Evolutionary conservation across 2,888 invertebrate species (phyloP).

Genomic region (Brachyptera risi): DNA sequence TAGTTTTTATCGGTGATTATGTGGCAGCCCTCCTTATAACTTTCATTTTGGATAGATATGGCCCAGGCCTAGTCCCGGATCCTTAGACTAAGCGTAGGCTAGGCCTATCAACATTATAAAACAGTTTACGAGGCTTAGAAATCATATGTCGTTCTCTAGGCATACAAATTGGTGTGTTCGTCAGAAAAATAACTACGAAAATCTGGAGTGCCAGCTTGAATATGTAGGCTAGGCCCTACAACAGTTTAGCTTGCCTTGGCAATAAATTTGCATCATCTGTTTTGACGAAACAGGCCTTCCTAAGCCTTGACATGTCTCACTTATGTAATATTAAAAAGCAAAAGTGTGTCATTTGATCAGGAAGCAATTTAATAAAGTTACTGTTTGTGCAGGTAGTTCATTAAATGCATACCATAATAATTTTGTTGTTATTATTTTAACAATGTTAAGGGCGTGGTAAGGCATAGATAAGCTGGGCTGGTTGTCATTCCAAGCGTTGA

Average conservation of each 20-base stretch:
- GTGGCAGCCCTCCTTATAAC: neutral
- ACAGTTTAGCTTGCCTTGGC: no score
- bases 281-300: constrained; percentile 8
- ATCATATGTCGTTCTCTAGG: neutral
- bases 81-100: neutral
- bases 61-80: neutral
- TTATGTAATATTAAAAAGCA: constrained; percentile 23
- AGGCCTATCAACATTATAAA: neutral
- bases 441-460: no score
- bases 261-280: constrained; percentile 13
- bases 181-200: no score
- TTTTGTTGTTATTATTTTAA: no score
- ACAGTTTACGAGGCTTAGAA: neutral
- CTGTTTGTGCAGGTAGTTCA: no score
- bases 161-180: neutral
- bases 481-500: no score
- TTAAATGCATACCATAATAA: no score
- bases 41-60: neutral
- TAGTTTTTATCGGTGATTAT: neutral
- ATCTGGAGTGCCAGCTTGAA: no score
- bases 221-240: no score
- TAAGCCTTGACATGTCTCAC: constrained; percentile 18
- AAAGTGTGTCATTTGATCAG: constrained; percentile 26
- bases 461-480: no score
- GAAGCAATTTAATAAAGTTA: no score